Conservation (phyloP, 2,888 invertebrate species). For the Linnaemya tessellans region DNA sequence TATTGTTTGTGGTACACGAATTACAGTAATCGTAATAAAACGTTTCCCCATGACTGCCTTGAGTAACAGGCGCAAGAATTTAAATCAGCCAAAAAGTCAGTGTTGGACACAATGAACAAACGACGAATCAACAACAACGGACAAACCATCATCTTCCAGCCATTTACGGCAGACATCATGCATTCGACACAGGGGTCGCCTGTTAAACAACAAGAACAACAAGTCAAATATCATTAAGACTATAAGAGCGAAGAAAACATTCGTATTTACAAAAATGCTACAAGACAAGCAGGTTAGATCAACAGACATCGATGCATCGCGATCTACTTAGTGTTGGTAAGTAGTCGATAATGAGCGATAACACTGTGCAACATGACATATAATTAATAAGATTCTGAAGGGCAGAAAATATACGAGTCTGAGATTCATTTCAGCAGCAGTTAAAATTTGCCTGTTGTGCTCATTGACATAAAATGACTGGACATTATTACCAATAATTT, state of each 20-base stretch:
- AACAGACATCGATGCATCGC: not conserved
- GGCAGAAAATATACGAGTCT: too few relatives aligned
- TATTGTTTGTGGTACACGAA: constrained; percentile 82
- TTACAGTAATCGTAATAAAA: constrained; percentile 83
- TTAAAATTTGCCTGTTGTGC: too few relatives aligned
- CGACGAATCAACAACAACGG: constrained; percentile 4
- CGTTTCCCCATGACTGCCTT: constrained; percentile 82
- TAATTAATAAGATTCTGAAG: too few relatives aligned
- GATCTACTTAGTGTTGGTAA: constrained; percentile 18
- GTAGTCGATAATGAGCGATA: constrained; percentile 25
- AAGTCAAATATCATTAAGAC: constrained; percentile 67
- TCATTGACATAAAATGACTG: too few relatives aligned
- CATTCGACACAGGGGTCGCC: constrained; percentile 69
- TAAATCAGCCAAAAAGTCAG: constrained; percentile 60
- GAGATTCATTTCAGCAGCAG: too few relatives aligned
- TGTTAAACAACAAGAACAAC: constrained; percentile 64
- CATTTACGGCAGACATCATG: constrained; percentile 30
- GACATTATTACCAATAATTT: too few relatives aligned
- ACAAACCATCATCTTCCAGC: constrained; percentile 31
- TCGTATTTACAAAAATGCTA: constrained; percentile 22
- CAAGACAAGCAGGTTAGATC: not conserved
- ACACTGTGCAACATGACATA: not conserved
- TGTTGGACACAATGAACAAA: constrained; percentile 14
- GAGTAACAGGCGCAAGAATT: constrained; percentile 74
- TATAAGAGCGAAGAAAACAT: not conserved